These are phyloP conservation scores for Platysternon megacephalum DNA, from an alignment of 2,113 vertebrate genomes.

Conservation along the genomic window DNA sequence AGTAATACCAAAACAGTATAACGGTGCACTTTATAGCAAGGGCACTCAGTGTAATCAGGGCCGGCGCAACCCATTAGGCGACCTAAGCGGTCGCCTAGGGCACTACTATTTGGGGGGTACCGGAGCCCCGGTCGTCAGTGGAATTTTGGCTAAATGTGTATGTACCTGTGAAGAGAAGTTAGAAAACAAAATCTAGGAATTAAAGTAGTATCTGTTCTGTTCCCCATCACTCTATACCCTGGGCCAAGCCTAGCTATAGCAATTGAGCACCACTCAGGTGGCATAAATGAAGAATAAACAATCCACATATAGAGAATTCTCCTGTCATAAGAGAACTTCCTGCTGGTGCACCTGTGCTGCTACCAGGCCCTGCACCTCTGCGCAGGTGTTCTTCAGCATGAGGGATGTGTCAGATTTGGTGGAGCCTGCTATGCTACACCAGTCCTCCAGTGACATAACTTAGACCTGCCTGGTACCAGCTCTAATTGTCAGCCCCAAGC, in stretches of 20 bases:
- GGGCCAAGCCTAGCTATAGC: neutral
- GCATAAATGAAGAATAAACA: neutral
- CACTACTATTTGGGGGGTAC: too few species aligned
- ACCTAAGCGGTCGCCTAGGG: too few species aligned
- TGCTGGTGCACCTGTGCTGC: neutral
- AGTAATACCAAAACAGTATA: neutral
- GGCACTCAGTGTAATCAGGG: neutral
- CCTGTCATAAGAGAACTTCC: neutral
- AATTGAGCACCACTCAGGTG: neutral
- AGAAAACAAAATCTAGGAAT: too few species aligned
- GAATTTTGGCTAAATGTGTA: neutral
- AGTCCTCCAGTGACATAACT: neutral
- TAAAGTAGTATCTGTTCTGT: neutral
- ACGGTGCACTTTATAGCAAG: neutral
- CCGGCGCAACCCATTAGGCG: too few species aligned
- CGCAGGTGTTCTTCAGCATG: neutral
- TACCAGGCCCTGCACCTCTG: neutral
- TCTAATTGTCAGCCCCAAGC: neutral
- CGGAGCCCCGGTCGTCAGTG: too few species aligned
- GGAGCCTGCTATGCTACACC: neutral
- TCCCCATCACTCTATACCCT: neutral
- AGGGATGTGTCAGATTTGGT: neutral
- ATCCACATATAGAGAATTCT: neutral
- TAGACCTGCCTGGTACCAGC: neutral
- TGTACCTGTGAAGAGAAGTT: neutral